Evolutionary conservation across 92 coral and sea anemone species (phyloP), one percentile per base, ranked within the genome.

Genomic region (Metridium senile): DNA sequence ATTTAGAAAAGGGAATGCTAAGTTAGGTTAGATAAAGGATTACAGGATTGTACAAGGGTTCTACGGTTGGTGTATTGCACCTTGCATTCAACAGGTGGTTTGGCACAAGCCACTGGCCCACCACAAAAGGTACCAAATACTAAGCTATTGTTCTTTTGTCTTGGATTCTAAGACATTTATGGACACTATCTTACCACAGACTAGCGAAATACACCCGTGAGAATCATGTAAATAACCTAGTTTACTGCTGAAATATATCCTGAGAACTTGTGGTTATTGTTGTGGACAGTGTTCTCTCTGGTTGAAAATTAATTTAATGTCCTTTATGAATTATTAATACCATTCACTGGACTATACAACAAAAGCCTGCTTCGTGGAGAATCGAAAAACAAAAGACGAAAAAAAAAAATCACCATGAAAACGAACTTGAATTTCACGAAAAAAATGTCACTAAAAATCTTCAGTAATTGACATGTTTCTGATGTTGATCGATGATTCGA

Each of bases 121-220:
- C 16, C 20, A 62, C 70, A 57, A 87, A 76, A 82, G 77, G 66
- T 45, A 66, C 72, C 30, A 73, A 39, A 72, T 71, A 66, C 46
- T 69, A 54, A 22, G 54, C 77, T 56, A 87, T 82, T 87, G 91
- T 87, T 30, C 74, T 85, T 81, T 86, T 86, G 90, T 86, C 72
- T 54, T n/a, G 6, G 20, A 23, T 26, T 17, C 80, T 62, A 70
- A 45, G 80, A 59, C 46, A 63, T 19, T 43, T 20, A 43, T 18
- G 47, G 33, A 76, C 75, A 49, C 76, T 39, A 21, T 45, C n/a
- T n/a, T 70, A 49, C 30, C 61, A 54, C 13, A 59, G 11, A 23
- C 66, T 26, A 22, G 16, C 31, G 1, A 2, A 2, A 4, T 54
- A 54, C n/a, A 28, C 69, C 69, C 69, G 33, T 23, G 69, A 63